These are phyloP conservation scores for mouse (Mus musculus) DNA, from an alignment of 2,113 vertebrate species.

Conservation along the genomic window GRCm39 chr11:51185001-51185500, in stretches of 20 bases:
- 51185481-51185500: conserved; percentile 26
- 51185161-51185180: background rate
- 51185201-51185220: background rate
- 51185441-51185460: background rate
- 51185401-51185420: background rate
- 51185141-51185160: conserved; percentile 72
- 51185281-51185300: conserved; percentile 24
- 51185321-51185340: conserved; percentile 45
- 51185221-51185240: background rate
- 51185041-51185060: conserved; percentile 80
- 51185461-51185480: conserved; percentile 30
- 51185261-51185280: background rate
- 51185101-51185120: conserved; percentile 74
- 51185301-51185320: background rate
- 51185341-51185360: conserved; percentile 66
- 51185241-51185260: background rate
- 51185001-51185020: conserved; percentile 52
- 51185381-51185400: conserved; percentile 66
- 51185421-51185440: background rate
- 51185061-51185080: conserved; percentile 77
- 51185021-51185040: conserved; percentile 74
- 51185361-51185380: background rate
- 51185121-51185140: conserved; percentile 82
- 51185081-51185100: conserved; percentile 82
- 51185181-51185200: background rate